Base-by-base conservation (phyloP, 2,113 vertebrate species). In the Xenopus tropicalis region DNA sequence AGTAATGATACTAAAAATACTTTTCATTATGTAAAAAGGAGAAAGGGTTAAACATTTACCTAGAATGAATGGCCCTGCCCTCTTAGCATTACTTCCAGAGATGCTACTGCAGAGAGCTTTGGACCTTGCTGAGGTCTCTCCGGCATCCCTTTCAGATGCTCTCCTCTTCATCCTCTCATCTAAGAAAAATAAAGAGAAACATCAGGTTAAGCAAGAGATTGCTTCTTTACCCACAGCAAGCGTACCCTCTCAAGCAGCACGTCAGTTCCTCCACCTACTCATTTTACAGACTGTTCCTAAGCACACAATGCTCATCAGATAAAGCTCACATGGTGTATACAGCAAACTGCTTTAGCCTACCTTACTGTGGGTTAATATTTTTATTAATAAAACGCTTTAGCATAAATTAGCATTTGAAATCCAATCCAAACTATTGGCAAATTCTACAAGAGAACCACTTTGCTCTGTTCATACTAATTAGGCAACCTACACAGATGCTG, bases 111-210 rank as follows among this genome's bases (percentile, higher is more conserved):
- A 98, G 46, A 98, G 93, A 82, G 94, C 91, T 85, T 98, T 98
- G 25, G 93, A 91, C 79, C 91, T 93, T 70, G 93, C 77, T 1
- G 96, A 97, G 48, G 94, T 93, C 85, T 99, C 96, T 82, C 97
- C 97, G 77, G 92, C 92, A 81, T 94, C 95, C 91, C 95, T 95
- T 83, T 99, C 97, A 54, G 93, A 93, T 72, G 90, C 92, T 88
- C 95, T 94, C 81, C 96, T 94, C 89, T 98, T 99, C 96, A 99
- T 99, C 86, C 93, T 97, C 20, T 87, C 90, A 90, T 93, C 93
- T 96, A 74, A 66, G 66, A 17, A 24, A 57, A 61, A 85, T 48
- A 17, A 9, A 48, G 46, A 48, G 13, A 48, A 14, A 48, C 11
- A 14, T 6, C 46, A 6, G 46, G 11, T 48, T 48, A 17, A 0